These are phyloP conservation scores for Riptortus pedestris DNA, from an alignment of 1,140 invertebrate species.

Conservation along the genomic window DNA sequence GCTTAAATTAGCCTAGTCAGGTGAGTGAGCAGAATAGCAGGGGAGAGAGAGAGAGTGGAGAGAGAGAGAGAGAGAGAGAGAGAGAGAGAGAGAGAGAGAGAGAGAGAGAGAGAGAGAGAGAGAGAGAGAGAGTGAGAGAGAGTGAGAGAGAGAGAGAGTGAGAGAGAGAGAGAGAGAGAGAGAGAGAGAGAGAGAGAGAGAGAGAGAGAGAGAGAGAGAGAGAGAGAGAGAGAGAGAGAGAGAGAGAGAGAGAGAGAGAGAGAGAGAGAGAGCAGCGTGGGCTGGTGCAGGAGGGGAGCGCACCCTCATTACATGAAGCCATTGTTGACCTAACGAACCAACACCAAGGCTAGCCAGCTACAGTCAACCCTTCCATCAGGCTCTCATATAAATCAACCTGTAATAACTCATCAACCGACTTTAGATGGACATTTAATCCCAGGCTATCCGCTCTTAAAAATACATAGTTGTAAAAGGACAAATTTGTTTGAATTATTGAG, in stretches of 20 bases:
- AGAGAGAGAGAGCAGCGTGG: slow-evolving; percentile 19
- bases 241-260: slow-evolving; percentile 22
- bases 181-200: slow-evolving; percentile 17
- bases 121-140: slow-evolving; percentile 13
- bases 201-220: slow-evolving; percentile 18
- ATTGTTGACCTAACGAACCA: no score
- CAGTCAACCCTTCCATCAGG: no score
- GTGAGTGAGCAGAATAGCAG: not conserved
- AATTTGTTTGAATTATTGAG: no score
- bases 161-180: slow-evolving; percentile 16
- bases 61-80: slow-evolving; percentile 19
- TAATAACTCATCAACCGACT: no score
- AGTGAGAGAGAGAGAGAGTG: slow-evolving; percentile 11
- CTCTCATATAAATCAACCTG: no score
- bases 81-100: slow-evolving; percentile 14
- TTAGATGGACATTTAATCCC: no score
- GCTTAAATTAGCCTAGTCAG: no score
- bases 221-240: slow-evolving; percentile 20
- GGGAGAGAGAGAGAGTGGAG: slow-evolving; percentile 1
- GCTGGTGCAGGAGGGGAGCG: slow-evolving; percentile 12
- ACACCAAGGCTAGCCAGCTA: no score
- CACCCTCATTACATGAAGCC: no score
- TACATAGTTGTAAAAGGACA: no score
- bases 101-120: slow-evolving; percentile 9
- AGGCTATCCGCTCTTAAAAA: no score